phyloP scores from a whole-genome alignment of 2,113 vertebrate genomes.

The Elephas maximus region DNA sequence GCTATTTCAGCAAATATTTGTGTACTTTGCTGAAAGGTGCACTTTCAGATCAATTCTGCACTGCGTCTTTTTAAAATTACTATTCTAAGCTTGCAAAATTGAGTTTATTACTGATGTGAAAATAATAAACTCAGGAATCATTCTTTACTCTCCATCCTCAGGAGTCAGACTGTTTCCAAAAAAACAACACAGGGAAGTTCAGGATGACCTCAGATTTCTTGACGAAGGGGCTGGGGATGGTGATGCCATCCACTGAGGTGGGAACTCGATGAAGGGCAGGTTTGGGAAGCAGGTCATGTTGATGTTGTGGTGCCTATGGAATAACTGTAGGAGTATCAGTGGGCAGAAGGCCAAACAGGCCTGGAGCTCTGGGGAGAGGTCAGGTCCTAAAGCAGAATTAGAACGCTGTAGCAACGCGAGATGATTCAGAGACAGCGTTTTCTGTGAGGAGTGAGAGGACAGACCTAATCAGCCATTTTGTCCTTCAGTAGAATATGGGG shows the following conservation, averaged over 20 bases:
- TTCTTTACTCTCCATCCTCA: constrained; percentile 32
- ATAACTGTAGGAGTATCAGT: neutral
- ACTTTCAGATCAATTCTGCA: constrained; percentile 77
- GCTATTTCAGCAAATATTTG: constrained; percentile 79
- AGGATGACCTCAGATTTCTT: neutral
- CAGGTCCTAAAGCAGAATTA: constrained; percentile 27
- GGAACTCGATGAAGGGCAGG: neutral
- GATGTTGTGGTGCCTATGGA: neutral
- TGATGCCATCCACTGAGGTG: neutral
- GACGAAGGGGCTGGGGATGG: neutral
- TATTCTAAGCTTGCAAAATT: constrained; percentile 79
- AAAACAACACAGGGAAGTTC: neutral
- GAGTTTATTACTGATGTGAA: constrained; percentile 78
- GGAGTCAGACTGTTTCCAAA: neutral
- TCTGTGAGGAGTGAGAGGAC: neutral
- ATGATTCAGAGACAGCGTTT: neutral
- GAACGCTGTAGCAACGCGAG: neutral
- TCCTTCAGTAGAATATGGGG: neutral
- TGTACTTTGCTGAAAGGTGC: constrained; percentile 76
- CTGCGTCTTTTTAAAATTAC: constrained; percentile 63
- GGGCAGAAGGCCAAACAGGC: neutral
- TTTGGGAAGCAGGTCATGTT: neutral
- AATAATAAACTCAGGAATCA: constrained; percentile 71
- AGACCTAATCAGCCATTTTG: neutral
- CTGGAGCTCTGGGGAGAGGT: neutral